Conservation (phyloP, 2,113 vertebrate genomes). For the Rhabdornis inornatus region DNA sequence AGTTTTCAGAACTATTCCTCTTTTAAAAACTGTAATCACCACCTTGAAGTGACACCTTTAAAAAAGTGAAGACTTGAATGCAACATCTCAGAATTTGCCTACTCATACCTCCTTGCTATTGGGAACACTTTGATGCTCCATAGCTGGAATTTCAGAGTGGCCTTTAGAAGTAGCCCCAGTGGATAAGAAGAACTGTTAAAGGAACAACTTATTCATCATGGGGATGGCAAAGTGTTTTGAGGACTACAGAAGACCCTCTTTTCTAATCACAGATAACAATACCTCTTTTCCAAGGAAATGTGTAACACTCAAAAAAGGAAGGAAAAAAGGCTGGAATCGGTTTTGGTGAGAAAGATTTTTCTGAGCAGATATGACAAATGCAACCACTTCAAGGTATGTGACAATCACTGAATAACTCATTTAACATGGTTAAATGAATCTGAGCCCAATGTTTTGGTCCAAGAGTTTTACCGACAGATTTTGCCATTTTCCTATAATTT, state of each 20-base stretch:
- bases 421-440: neutral
- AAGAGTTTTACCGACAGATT: neutral
- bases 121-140: neutral
- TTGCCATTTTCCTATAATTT: neutral
- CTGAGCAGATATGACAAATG: neutral
- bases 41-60: constrained; percentile 15
- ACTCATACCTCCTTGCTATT: neutral
- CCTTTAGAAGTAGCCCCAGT: neutral
- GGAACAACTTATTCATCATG: neutral
- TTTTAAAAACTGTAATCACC: neutral
- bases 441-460: neutral
- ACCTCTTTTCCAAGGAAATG: neutral
- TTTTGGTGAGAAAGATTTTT: neutral
- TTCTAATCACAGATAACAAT: neutral
- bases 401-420: neutral
- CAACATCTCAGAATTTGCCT: neutral
- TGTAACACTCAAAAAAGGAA: neutral
- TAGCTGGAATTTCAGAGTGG: neutral
- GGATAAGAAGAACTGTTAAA: neutral
- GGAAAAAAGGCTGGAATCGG: neutral
- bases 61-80: neutral
- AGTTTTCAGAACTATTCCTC: neutral
- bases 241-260: neutral
- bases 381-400: neutral
- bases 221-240: neutral